Base-by-base conservation (phyloP, 2,113 vertebrate genomes). In the Hippotragus niger region DNA sequence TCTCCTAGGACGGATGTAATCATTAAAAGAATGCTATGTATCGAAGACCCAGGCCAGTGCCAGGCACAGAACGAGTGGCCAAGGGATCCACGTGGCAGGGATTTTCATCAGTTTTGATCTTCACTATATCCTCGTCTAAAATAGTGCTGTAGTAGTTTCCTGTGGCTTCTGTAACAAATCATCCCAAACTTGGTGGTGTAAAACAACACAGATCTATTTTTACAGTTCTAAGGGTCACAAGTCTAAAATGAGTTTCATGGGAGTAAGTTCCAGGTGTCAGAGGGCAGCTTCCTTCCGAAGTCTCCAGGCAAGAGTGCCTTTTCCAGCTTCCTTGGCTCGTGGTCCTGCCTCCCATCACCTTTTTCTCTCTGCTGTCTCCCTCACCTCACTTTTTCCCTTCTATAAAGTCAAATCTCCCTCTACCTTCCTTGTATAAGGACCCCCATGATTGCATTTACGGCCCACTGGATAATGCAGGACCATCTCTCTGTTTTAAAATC, bases 341-440 rank as follows among this genome's bases (percentile, higher is more conserved):
- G 91, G 40, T 31, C 36, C 27, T 0, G 2, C 40, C 0, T 11
- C 21, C 17, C 45, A 5, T 12, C 31, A 3, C 5, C 2, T 55
- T 29, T 36, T 21, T 19, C 8, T 14, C 29, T 5, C 12, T 19
- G 11, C 31, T 55, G 21, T 55, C 10, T 6, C 1, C 10, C 2
- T 31, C 71, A 60, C 23, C 31, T 29, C 8, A 25, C n/a, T 64
- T 47, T 58, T 60, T 71, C 45, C 36, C 71, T 60, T 17, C 50
- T 36, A 2, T 9, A 29, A 80, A 27, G 53, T 58, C 50, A 43
- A 50, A 43, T 58, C 27, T 50, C 50, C 53, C 62, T 52, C 36
- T 36, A 7, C 15, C 43, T 83, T 43, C 23, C 52, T 62, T 52
- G 25, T 33, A 13, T 5, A 40, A 57, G 33, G n/a, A 29, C 21